These are phyloP conservation scores for Malurus leucopterus DNA, from an alignment of 2,797 vertebrate species.

Conservation along the genomic window DNA sequence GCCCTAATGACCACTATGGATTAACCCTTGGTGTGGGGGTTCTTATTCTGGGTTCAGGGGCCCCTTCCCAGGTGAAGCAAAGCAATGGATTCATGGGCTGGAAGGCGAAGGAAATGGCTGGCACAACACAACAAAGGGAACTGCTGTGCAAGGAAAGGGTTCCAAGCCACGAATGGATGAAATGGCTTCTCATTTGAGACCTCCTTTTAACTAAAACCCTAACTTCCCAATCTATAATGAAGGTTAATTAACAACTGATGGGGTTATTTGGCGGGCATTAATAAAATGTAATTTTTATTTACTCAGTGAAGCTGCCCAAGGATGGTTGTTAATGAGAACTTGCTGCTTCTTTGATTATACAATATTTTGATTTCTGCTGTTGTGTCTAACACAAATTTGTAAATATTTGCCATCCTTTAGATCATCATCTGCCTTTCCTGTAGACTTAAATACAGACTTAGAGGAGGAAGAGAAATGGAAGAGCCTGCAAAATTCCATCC, in stretches of 20 bases:
- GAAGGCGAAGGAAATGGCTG: neutral
- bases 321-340: neutral
- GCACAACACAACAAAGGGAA: neutral
- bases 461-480: neutral
- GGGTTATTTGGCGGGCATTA: neutral
- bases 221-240: neutral
- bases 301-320: neutral
- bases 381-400: neutral
- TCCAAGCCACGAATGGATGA: neutral
- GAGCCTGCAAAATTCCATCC: neutral
- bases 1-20: neutral
- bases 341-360: accelerated
- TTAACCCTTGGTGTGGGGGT: neutral
- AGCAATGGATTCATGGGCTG: neutral
- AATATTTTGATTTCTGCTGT: neutral
- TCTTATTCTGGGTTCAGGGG: neutral
- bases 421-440: neutral
- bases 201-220: neutral
- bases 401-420: neutral
- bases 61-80: neutral
- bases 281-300: neutral
- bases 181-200: neutral
- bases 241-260: neutral
- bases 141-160: neutral
- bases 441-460: neutral